A percentile compares a stretch with the other conserved stretches of the same genome.
Conservation (phyloP, 2,888 invertebrate species). For the Leptopterna dolabrata region DNA sequence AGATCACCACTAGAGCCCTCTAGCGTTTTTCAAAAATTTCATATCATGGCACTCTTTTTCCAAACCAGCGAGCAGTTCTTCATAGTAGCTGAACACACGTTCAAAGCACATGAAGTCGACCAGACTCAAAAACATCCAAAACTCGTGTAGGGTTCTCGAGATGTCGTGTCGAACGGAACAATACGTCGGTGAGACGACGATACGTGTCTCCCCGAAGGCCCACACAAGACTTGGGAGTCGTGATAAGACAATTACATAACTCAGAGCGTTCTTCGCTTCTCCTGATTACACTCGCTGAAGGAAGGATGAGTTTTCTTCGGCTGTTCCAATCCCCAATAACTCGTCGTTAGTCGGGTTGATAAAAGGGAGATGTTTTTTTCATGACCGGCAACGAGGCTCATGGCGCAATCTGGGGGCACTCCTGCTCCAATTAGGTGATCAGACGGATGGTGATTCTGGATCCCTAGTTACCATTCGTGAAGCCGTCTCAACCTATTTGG, state of each 20-base stretch:
- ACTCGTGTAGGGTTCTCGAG: background rate
- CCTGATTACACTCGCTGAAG: constrained; percentile 11
- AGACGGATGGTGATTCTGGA: background rate
- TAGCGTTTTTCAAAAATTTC: too few species aligned
- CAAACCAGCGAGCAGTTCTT: too few species aligned
- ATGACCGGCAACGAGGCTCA: background rate
- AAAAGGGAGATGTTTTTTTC: constrained; percentile 2
- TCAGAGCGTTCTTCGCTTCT: constrained; percentile 18
- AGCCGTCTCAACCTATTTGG: background rate
- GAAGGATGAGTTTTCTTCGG: background rate
- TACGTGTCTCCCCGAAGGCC: background rate
- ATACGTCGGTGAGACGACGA: background rate
- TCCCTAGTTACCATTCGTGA: background rate
- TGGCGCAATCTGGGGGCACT: background rate
- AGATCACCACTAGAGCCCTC: too few species aligned
- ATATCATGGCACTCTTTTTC: too few species aligned
- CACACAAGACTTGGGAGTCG: constrained; percentile 23
- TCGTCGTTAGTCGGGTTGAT: background rate
- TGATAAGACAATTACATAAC: constrained; percentile 41
- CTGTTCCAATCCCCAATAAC: background rate
- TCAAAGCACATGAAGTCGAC: too few species aligned
- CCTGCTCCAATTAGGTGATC: constrained; percentile 3
- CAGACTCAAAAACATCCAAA: too few species aligned
- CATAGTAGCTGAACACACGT: too few species aligned
- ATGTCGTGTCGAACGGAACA: background rate